Evolutionary conservation across 2,797 vertebrate genomes (phyloP), one percentile per base, ranked within the genome.

Genomic region (Tapirus indicus): DNA sequence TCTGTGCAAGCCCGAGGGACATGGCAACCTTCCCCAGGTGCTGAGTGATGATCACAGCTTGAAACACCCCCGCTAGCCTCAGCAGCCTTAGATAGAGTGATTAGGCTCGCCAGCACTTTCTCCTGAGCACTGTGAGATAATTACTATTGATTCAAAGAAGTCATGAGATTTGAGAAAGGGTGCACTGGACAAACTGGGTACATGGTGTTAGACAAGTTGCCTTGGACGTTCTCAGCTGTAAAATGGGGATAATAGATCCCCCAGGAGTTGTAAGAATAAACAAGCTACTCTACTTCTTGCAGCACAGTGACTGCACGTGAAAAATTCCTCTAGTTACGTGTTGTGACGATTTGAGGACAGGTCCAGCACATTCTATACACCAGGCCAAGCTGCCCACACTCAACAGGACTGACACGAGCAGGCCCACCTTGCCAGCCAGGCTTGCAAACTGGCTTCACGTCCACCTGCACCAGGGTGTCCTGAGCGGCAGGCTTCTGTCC

Each of bases 341-440:
- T 3, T 25, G 16, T 16, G 35, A 58, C 6, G 38, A 71, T 71
- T 8, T 72, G 44, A 52, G 68, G 23, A 58, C 13, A 74, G 17
- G 14, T 21, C 11, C 1, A 25, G 58, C 16, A 64, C 41, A 32
- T 58, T 88, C n/a, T 35, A 6, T 7, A 27, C 4, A 18, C 25
- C 32, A 3, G 13, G 66, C 25, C 54, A 54, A 10, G 12, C 23
- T 60, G 75, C 10, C 78, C 41, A 54, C 52, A 4, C 0, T 29
- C 17, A 23, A 66, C 23, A 64, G 86, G 47, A 84, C 12, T n/a
- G 32, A 97, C n/a, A 25, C 62, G 27, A 60, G 49, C 12, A 54
- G 78, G 7, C 98, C 98, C 98, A 99, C 99, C 99, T 99, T 99
- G 99, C 99, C 99, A 99, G 95, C 99, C 99, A 17, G 99, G 99